A percentile compares a stretch with the other conserved stretches of the same genome.
Conservation (phyloP, 2,888 invertebrate genomes). For the Hypomecis atomaria region DNA sequence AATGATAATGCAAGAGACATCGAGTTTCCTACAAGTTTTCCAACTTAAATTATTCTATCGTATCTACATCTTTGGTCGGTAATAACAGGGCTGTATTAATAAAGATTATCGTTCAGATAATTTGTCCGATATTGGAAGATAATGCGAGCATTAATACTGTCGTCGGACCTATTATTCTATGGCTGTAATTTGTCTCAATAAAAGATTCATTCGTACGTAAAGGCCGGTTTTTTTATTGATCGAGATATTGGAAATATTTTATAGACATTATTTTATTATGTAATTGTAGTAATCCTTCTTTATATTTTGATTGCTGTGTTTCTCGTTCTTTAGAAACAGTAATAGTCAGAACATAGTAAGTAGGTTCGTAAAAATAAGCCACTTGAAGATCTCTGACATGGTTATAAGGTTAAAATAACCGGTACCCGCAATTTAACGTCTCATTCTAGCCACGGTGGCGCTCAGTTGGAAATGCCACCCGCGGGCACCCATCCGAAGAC, state of each 20-base stretch:
- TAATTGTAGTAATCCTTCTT: not conserved
- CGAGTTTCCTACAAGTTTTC: not conserved
- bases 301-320: not conserved
- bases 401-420: too few species aligned
- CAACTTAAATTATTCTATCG: not conserved
- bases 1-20: not conserved
- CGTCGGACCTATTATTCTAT: conserved; percentile 16
- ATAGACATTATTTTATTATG: not conserved
- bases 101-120: conserved; percentile 24
- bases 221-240: conserved; percentile 2
- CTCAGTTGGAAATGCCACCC: too few species aligned
- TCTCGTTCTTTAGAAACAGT: too few species aligned
- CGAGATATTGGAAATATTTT: not conserved
- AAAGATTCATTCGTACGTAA: not conserved
- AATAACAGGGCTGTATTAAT: conserved; percentile 14
- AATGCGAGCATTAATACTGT: conserved; percentile 26
- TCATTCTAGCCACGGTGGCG: too few species aligned
- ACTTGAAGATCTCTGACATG: too few species aligned
- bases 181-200: conserved; percentile 18
- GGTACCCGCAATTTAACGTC: too few species aligned
- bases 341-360: too few species aligned
- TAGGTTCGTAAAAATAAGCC: too few species aligned
- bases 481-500: too few species aligned
- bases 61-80: not conserved
- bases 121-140: conserved; percentile 23